These are phyloP conservation scores for Erythrolamprus reginae DNA, from an alignment of 2,113 vertebrate genomes.

Conservation along the genomic window DNA sequence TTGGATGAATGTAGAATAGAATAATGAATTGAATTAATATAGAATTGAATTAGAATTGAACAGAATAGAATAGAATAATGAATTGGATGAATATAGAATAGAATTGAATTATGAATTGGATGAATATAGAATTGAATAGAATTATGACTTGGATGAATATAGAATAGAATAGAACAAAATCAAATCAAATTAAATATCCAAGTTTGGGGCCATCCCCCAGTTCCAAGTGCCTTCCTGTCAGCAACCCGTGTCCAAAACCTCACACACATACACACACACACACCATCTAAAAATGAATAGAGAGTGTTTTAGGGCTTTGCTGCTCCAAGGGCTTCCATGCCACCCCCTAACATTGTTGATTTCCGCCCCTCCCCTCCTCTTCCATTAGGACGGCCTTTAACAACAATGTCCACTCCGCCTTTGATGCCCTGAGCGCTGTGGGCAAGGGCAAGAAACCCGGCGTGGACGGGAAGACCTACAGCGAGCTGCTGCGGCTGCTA, in stretches of 20 bases:
- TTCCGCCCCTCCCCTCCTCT: too few relatives aligned
- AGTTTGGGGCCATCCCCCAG: neutral
- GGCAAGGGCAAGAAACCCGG: slow-evolving; percentile 67
- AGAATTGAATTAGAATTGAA: too few relatives aligned
- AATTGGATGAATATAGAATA: too few relatives aligned
- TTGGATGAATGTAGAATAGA: too few relatives aligned
- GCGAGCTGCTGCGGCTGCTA: slow-evolving; percentile 78
- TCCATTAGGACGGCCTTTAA: slow-evolving; percentile 73
- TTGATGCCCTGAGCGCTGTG: slow-evolving; percentile 72
- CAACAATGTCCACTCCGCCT: slow-evolving; percentile 77
- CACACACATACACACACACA: neutral
- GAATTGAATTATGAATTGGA: too few relatives aligned
- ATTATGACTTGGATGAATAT: too few relatives aligned
- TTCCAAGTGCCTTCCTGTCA: neutral
- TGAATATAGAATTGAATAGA: too few relatives aligned
- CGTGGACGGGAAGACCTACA: slow-evolving; percentile 81
- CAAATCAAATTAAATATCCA: neutral
- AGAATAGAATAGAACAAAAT: too few relatives aligned
- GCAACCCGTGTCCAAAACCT: neutral
- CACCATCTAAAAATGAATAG: neutral
- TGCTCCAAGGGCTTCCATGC: too few relatives aligned
- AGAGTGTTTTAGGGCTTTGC: neutral
- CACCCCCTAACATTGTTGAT: neutral
- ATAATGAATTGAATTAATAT: too few relatives aligned
- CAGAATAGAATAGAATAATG: too few relatives aligned